Evolutionary conservation across 2,888 invertebrate species (phyloP).

Genomic region (Molanna angustata): DNA sequence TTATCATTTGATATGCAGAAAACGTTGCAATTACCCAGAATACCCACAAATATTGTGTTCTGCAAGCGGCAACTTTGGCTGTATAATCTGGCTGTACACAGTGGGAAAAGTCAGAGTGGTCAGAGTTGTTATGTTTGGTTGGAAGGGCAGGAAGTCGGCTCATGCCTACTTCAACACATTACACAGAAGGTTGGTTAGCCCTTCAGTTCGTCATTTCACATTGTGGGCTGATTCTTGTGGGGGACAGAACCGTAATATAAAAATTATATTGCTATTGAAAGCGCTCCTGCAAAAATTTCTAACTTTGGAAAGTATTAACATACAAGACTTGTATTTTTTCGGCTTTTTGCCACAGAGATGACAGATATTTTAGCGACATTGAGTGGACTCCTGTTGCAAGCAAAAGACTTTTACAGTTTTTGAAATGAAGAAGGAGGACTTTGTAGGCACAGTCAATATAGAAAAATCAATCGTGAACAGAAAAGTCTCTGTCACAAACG

Average conservation of each 20-base stretch:
- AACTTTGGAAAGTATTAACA: neutral
- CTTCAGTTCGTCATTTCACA: conserved; percentile 25
- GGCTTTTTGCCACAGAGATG: neutral
- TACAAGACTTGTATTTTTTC: neutral
- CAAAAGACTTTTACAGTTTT: neutral
- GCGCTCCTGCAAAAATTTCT: neutral
- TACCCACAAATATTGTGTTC: conserved; percentile 34
- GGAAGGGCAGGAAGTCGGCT: conserved; percentile 36
- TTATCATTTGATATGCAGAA: conserved; percentile 35
- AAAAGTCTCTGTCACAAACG: neutral
- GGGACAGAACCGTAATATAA: neutral
- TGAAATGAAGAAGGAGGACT: neutral
- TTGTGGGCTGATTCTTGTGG: conserved; percentile 22
- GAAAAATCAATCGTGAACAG: neutral
- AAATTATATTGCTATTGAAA: neutral
- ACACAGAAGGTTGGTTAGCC: conserved; percentile 9
- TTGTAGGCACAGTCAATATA: neutral
- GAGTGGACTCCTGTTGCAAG: neutral
- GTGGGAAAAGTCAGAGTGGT: conserved; percentile 25
- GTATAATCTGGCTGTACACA: conserved; percentile 35
- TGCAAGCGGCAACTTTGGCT: conserved; percentile 36
- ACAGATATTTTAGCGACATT: neutral
- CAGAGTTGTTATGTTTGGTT: conserved; percentile 30
- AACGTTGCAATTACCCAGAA: conserved; percentile 34
- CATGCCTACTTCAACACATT: conserved; percentile 33